A percentile compares a stretch with the other conserved stretches of the same genome.
phyloP scores from a whole-genome alignment of 2,113 vertebrate genomes.

The Panurus biarmicus region DNA sequence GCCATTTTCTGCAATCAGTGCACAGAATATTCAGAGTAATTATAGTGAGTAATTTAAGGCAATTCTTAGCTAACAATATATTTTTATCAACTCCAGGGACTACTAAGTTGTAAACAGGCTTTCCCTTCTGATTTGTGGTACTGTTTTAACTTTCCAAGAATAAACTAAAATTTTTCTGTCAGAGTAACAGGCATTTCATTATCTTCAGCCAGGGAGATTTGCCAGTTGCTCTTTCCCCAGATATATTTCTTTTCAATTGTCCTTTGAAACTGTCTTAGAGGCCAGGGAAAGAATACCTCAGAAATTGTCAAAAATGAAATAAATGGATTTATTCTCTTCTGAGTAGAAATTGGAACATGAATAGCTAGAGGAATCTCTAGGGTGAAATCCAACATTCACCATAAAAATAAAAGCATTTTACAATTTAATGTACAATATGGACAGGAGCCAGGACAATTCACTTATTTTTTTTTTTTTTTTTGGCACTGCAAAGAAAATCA shows the following conservation, averaged over 20 bases:
- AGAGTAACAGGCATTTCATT: background rate
- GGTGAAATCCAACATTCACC: background rate
- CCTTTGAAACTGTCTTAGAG: background rate
- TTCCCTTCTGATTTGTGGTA: background rate
- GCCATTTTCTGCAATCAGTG: background rate
- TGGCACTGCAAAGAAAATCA: background rate
- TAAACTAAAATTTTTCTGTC: background rate
- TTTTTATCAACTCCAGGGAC: background rate
- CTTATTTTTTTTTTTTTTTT: background rate
- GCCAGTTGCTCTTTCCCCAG: background rate
- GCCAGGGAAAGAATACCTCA: background rate
- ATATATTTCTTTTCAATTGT: background rate
- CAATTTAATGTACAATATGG: background rate
- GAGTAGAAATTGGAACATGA: background rate
- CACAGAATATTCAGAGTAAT: background rate
- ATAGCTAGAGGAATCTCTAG: background rate
- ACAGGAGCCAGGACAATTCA: background rate
- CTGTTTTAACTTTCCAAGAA: background rate
- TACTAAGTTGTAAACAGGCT: background rate
- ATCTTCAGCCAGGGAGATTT: background rate
- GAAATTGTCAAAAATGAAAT: background rate
- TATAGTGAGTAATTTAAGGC: background rate
- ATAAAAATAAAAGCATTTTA: background rate
- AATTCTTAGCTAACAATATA: background rate
- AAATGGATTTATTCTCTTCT: background rate